Conservation (phyloP, 2,113 vertebrate species). For the Ailuropoda melanoleuca region DNA sequence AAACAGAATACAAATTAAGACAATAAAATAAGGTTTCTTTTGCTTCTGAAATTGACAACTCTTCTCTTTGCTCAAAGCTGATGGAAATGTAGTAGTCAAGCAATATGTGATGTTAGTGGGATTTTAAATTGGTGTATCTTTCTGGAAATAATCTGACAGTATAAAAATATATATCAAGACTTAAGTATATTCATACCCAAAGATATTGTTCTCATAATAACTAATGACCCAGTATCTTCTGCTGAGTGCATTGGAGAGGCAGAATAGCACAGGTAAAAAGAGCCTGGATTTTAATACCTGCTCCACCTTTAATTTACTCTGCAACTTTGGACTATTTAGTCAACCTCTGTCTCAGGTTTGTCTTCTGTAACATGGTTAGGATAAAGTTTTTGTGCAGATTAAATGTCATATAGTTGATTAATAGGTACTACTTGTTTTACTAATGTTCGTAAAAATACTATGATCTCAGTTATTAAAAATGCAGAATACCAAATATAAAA, state of each 20-base stretch:
- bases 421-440: not conserved
- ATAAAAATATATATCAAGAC: not conserved
- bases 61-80: not conserved
- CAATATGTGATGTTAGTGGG: not conserved
- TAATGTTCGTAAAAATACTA: not conserved
- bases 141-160: conserved; percentile 25
- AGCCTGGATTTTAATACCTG: not conserved
- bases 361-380: not conserved
- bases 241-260: not conserved
- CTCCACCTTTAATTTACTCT: not conserved
- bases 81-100: not conserved
- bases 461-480: not conserved
- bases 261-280: not conserved
- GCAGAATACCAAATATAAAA: not conserved
- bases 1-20: not conserved
- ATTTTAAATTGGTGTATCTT: not conserved
- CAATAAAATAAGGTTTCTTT: not conserved
- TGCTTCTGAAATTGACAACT: not conserved
- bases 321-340: not conserved
- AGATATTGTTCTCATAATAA: not conserved
- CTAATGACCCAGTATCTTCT: not conserved
- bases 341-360: not conserved
- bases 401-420: not conserved
- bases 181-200: not conserved
- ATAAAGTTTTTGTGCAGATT: not conserved